Percentiles rank a stretch among this genome's conserved stretches.
Evolutionary conservation across 2,797 vertebrate genomes (phyloP).

Genomic region (Chiroxiphia lanceolata): DNA sequence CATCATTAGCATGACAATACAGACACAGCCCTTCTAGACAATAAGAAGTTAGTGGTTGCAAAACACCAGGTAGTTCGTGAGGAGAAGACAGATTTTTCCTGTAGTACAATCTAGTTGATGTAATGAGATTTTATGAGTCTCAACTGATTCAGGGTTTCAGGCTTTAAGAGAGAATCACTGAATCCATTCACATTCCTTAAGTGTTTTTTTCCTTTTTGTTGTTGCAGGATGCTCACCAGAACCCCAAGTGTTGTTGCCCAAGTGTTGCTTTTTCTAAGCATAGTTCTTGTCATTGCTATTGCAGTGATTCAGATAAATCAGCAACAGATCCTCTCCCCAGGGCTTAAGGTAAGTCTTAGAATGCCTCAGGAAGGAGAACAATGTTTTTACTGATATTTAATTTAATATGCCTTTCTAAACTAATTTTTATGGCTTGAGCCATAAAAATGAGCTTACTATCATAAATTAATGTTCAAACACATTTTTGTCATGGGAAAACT

Average conservation of each 20-base stretch:
- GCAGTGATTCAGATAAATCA: conserved; percentile 85
- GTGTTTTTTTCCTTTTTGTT: not conserved
- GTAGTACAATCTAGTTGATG: rapidly evolving
- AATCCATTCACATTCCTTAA: not conserved
- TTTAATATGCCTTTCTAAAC: not conserved
- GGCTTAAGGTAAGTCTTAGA: conserved; percentile 82
- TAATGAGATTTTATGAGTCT: not conserved
- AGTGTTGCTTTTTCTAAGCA: conserved; percentile 82
- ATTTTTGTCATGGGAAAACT: not conserved
- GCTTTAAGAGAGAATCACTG: not conserved
- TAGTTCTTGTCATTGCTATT: conserved; percentile 86
- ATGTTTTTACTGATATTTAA: not conserved
- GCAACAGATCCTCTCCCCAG: conserved; percentile 76
- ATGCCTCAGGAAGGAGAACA: not conserved
- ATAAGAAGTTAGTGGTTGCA: not conserved
- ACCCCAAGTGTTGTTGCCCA: conserved; percentile 77
- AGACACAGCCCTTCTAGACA: not conserved
- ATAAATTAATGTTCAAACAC: not conserved
- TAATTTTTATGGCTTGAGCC: not conserved
- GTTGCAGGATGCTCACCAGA: conserved; percentile 77
- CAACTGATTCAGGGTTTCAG: not conserved
- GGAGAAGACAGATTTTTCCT: not conserved
- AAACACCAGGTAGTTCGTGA: not conserved
- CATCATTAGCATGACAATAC: not conserved
- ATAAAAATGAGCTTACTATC: not conserved